Conservation (phyloP, 2,888 invertebrate species). For the Troides helena region DNA sequence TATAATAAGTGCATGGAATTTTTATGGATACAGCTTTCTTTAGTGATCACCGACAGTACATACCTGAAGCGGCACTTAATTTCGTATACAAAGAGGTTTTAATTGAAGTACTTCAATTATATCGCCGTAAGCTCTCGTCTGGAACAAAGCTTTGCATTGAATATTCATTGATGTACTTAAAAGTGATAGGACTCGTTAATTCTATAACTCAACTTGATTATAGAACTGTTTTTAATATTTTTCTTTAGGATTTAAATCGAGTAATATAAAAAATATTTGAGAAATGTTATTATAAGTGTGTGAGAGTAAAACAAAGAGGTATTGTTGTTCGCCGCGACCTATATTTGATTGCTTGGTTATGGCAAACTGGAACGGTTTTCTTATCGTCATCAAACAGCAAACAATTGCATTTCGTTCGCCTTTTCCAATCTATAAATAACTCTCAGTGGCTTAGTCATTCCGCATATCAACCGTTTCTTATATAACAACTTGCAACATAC, state of each 20-base stretch:
- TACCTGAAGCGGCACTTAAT: constrained; percentile 32
- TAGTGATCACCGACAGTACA: constrained; percentile 23
- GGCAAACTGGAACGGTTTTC: constrained; percentile 27
- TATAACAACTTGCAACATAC: neutral
- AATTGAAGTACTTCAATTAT: constrained; percentile 41
- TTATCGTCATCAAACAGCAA: constrained; percentile 28
- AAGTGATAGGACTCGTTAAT: constrained; percentile 10
- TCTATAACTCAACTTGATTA: neutral
- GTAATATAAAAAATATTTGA: constrained; percentile 3
- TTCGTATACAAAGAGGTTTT: constrained; percentile 39
- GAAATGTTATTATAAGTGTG: constrained; percentile 10
- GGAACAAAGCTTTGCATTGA: constrained; percentile 48
- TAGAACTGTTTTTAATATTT: neutral
- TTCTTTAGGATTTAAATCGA: neutral
- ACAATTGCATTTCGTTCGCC: constrained; percentile 29
- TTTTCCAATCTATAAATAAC: constrained; percentile 28
- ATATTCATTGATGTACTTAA: constrained; percentile 50
- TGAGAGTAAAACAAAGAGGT: constrained; percentile 17
- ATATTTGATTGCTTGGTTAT: constrained; percentile 23
- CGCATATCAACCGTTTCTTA: constrained; percentile 2
- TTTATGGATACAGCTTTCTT: neutral
- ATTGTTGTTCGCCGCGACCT: constrained; percentile 23
- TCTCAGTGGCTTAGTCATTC: constrained; percentile 12
- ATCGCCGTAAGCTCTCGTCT: constrained; percentile 36
- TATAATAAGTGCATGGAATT: neutral